A percentile compares a stretch with the other conserved stretches of the same genome.
Evolutionary conservation across 2,113 vertebrate genomes (phyloP).

Genomic region (Psammodynastes pulverulentus): DNA sequence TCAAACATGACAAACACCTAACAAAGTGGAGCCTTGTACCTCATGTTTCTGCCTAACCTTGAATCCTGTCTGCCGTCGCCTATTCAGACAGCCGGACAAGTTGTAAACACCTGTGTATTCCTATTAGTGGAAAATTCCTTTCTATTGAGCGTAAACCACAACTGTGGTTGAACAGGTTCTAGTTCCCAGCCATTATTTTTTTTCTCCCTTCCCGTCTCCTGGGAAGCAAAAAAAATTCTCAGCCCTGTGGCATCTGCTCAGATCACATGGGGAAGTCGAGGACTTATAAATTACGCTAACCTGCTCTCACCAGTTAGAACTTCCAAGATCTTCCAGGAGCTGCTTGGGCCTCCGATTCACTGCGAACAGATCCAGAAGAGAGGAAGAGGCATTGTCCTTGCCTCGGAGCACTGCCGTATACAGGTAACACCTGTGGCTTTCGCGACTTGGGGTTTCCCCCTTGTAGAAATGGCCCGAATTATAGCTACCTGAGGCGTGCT

Average conservation of each 20-base stretch:
- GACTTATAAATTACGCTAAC: slow-evolving; percentile 57
- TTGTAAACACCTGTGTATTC: not conserved
- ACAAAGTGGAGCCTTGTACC: too few relatives aligned
- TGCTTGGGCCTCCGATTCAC: not conserved
- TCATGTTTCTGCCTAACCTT: not conserved
- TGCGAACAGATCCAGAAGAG: not conserved
- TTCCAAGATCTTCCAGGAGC: not conserved
- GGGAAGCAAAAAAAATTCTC: slow-evolving; percentile 22
- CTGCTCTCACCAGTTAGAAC: slow-evolving; percentile 23
- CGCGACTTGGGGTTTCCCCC: not conserved
- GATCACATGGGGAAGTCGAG: slow-evolving; percentile 57
- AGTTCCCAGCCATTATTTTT: slow-evolving; percentile 35
- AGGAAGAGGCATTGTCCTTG: not conserved
- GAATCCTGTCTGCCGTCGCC: not conserved
- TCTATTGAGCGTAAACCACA: not conserved
- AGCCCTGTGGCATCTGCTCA: slow-evolving; percentile 62
- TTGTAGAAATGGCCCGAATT: not conserved
- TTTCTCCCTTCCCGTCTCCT: not conserved
- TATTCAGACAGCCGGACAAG: not conserved
- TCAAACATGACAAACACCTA: not conserved
- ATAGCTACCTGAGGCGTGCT: not conserved
- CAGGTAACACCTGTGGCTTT: slow-evolving; percentile 8
- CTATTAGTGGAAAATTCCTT: slow-evolving; percentile 66
- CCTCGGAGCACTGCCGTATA: accelerated
- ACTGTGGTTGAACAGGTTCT: slow-evolving; percentile 65